Evolutionary conservation across 1,140 invertebrate species (phyloP).

Genomic region (Zeugodacus cucurbitae): DNA sequence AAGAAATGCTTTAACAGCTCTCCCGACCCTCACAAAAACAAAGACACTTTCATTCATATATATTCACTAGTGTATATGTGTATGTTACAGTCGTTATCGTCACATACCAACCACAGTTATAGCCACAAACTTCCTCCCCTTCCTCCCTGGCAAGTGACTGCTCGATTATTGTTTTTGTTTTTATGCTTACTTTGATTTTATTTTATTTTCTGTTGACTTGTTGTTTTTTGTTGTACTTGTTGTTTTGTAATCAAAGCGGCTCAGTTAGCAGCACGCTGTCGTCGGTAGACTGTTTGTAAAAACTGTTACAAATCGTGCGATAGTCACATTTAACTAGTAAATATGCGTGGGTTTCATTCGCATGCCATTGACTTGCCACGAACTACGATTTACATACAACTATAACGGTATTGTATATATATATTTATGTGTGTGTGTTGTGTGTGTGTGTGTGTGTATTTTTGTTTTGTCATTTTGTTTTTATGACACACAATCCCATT

Average conservation of each 20-base stretch:
- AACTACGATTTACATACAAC: no score
- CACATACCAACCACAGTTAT: not conserved
- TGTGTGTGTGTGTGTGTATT: not conserved
- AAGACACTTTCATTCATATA: not conserved
- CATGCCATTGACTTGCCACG: not conserved
- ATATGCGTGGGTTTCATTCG: not conserved
- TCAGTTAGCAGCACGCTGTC: not conserved
- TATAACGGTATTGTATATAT: no score
- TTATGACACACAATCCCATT: not conserved
- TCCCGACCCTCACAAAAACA: not conserved
- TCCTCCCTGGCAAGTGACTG: not conserved
- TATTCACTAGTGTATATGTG: not conserved
- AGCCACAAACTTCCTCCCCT: not conserved
- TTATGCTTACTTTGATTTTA: no score
- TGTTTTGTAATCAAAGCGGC: not conserved
- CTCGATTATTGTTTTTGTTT: not conserved
- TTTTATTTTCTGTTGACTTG: not conserved
- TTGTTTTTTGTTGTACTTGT: not conserved
- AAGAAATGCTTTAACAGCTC: not conserved
- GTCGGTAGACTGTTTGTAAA: not conserved
- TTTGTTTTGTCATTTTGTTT: not conserved
- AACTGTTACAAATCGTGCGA: not conserved
- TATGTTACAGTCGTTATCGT: not conserved
- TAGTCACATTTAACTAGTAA: conserved; percentile 13
- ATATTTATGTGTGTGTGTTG: no score